phyloP scores from a whole-genome alignment of 2,888 invertebrate species.

The Congeria kusceri region DNA sequence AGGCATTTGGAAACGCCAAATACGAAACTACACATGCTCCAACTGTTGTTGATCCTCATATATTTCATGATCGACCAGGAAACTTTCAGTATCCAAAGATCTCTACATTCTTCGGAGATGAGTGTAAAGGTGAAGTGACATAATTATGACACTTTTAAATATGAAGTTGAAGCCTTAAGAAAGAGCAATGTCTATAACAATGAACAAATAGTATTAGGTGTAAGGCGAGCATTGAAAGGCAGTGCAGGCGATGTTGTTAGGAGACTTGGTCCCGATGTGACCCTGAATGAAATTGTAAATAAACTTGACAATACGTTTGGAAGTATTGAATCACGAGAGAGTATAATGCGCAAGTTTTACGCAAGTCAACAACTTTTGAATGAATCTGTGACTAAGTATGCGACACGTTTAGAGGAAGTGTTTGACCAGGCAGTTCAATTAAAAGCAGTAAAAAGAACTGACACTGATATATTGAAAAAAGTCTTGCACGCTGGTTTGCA shows the following conservation, averaged over 20 bases:
- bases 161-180: conserved; percentile 12
- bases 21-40: too few relatives aligned
- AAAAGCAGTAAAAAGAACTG: conserved; percentile 5
- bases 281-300: background rate
- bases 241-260: conserved; percentile 28
- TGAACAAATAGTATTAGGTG: conserved; percentile 16
- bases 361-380: conserved; percentile 4
- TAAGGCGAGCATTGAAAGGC: conserved; percentile 18
- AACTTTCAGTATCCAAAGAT: background rate
- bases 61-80: too few relatives aligned
- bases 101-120: background rate
- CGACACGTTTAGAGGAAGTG: conserved; percentile 15
- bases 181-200: conserved; percentile 2
- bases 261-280: conserved; percentile 7
- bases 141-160: conserved; percentile 18
- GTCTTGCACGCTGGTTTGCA: conserved; percentile 16
- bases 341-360: conserved; percentile 19
- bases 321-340: conserved; percentile 11
- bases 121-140: conserved; percentile 24
- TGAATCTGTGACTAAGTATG: conserved; percentile 12
- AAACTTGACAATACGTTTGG: conserved; percentile 19
- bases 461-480: conserved; percentile 15
- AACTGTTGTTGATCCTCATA: too few relatives aligned
- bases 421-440: conserved; percentile 25
- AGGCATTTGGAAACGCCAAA: too few relatives aligned